These are phyloP conservation scores for Cephus sareptanus DNA, from an alignment of 2,888 invertebrate genomes.

Conservation along the genomic window DNA sequence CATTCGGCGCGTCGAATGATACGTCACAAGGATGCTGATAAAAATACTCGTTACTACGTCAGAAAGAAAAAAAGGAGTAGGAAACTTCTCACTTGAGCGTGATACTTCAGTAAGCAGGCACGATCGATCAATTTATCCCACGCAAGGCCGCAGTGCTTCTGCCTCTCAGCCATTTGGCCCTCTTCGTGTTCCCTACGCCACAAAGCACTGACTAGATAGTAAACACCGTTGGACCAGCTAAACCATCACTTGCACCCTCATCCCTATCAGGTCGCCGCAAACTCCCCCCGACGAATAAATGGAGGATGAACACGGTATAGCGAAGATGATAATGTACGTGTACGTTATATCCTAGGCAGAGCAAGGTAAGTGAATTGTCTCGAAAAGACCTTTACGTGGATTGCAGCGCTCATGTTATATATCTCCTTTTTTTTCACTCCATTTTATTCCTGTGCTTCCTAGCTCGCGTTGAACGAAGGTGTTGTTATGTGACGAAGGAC, in stretches of 20 bases:
- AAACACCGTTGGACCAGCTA: background rate
- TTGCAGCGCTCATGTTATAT: background rate
- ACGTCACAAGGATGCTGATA: background rate
- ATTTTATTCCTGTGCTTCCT: background rate
- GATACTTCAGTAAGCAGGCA: background rate
- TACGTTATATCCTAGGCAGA: background rate
- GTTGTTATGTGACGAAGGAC: background rate
- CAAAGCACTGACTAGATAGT: background rate
- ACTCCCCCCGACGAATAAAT: background rate
- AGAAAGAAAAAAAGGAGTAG: conserved; percentile 1
- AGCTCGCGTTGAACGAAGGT: background rate
- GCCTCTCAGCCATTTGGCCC: background rate
- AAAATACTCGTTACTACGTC: background rate
- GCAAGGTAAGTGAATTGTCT: background rate
- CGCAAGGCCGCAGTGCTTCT: background rate
- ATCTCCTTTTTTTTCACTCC: background rate
- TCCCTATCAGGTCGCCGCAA: background rate
- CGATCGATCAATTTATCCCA: background rate
- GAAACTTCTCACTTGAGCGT: background rate
- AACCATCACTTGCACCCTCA: background rate
- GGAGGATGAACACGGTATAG: background rate
- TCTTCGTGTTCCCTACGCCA: background rate
- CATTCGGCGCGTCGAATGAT: background rate
- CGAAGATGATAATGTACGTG: background rate
- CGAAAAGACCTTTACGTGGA: background rate